These are phyloP conservation scores for Peromyscus leucopus DNA, from an alignment of 2,113 vertebrate species.

Conservation along the genomic window DNA sequence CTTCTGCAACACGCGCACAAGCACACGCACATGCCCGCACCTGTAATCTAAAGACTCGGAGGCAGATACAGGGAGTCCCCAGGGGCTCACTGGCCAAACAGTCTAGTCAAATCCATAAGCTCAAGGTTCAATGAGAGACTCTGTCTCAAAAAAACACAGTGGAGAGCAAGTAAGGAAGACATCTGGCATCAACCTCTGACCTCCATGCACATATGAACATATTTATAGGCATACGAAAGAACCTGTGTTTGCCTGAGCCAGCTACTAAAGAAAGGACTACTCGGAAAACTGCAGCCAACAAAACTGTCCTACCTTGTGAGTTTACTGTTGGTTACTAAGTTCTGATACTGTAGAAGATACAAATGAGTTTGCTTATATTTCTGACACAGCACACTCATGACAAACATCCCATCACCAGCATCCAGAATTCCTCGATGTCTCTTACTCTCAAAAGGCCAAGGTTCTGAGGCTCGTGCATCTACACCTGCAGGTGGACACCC, in stretches of 20 bases:
- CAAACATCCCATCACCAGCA: background rate
- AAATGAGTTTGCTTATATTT: background rate
- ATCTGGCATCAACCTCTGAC: background rate
- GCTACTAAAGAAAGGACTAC: background rate
- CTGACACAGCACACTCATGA: background rate
- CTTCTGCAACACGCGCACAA: background rate
- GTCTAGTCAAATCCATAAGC: background rate
- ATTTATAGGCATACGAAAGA: background rate
- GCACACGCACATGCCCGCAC: background rate
- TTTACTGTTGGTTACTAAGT: background rate
- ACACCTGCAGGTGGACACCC: background rate
- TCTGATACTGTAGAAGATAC: background rate
- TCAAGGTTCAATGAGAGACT: background rate
- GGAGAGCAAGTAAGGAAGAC: background rate
- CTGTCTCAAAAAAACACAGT: background rate
- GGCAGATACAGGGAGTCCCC: background rate
- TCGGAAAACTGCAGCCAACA: background rate
- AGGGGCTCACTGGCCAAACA: background rate
- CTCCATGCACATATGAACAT: background rate
- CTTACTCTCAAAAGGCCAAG: background rate
- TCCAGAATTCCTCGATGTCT: background rate
- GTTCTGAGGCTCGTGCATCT: background rate
- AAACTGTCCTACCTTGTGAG: background rate
- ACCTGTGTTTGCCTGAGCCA: background rate
- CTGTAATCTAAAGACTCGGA: background rate